These are phyloP conservation scores for Schizopygopsis pylzovi DNA, from an alignment of 2,797 vertebrate genomes.

Conservation along the genomic window DNA sequence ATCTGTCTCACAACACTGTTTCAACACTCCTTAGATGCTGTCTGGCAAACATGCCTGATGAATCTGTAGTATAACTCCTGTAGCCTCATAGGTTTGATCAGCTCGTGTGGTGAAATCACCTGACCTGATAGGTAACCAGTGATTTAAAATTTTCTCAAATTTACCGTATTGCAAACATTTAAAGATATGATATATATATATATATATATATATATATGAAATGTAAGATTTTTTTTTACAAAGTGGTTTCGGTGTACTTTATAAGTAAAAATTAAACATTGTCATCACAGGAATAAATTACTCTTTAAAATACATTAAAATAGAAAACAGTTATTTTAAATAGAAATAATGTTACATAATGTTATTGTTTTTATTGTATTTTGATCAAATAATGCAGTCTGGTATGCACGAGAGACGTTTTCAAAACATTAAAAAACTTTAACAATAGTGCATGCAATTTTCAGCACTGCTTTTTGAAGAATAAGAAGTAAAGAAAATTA, in stretches of 20 bases:
- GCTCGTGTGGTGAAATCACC: neutral
- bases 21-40: slow-evolving; percentile 1
- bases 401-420: neutral
- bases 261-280: too few relatives aligned
- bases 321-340: neutral
- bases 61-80: neutral
- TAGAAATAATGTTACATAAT: neutral
- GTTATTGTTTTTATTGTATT: neutral
- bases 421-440: neutral
- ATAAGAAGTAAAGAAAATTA: neutral
- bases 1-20: neutral
- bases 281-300: neutral
- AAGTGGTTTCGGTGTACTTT: too few relatives aligned
- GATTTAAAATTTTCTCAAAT: neutral
- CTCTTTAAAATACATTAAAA: neutral
- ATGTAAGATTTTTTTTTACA: too few relatives aligned
- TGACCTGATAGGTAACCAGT: neutral
- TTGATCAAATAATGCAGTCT: neutral
- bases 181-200: too few relatives aligned
- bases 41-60: neutral
- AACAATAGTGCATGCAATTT: neutral
- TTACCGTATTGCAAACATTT: neutral
- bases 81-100: neutral
- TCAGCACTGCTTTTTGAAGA: neutral
- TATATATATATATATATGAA: neutral